A percentile compares a stretch with the other conserved stretches of the same genome.
Conservation (phyloP, 2,888 invertebrate species). For the Noctua janthina region DNA sequence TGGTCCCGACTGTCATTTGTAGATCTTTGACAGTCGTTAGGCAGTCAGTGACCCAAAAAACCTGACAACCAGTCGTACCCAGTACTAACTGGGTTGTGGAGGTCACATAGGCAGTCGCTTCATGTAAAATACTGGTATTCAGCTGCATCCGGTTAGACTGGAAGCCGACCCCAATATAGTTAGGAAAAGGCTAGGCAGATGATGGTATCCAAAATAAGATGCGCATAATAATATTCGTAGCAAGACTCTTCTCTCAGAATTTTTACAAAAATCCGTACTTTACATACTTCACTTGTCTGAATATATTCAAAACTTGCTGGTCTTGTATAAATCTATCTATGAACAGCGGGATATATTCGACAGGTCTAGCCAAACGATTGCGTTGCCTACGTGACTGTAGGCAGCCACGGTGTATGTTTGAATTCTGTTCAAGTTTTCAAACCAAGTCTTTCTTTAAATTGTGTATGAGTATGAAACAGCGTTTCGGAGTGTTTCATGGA, state of each 20-base stretch:
- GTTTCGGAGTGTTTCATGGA: background rate
- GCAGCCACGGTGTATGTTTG: conserved; percentile 16
- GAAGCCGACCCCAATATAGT: too few relatives aligned
- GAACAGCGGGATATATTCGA: background rate
- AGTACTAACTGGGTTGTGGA: too few relatives aligned
- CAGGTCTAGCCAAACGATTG: background rate
- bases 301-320: background rate
- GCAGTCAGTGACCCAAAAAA: too few relatives aligned
- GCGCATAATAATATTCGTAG: background rate
- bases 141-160: too few relatives aligned
- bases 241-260: background rate
- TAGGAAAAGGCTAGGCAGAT: too few relatives aligned
- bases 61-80: too few relatives aligned
- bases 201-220: background rate
- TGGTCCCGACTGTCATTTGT: too few relatives aligned
- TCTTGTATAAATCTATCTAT: background rate
- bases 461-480: background rate
- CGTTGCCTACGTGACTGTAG: conserved; percentile 36
- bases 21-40: too few relatives aligned
- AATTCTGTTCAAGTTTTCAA: conserved; percentile 32
- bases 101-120: too few relatives aligned
- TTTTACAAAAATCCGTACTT: background rate
- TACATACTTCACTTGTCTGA: background rate
- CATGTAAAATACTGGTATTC: too few relatives aligned
- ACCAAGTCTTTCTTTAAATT: conserved; percentile 23